Conservation (phyloP, 2,888 invertebrate genomes). For the Tenodera sinensis region DNA sequence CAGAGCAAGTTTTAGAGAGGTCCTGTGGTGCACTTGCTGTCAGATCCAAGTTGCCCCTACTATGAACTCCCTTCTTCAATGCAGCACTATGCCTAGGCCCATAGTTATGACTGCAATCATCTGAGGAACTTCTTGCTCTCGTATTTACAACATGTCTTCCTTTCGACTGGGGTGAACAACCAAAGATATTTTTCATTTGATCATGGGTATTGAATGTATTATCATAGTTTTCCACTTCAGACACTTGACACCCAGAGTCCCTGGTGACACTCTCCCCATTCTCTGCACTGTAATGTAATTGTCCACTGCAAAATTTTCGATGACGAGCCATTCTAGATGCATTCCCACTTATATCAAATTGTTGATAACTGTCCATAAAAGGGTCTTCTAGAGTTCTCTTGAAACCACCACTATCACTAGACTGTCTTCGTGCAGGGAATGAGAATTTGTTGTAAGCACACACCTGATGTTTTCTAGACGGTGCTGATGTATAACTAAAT, state of each 20-base stretch:
- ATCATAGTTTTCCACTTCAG: not conserved
- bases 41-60: not conserved
- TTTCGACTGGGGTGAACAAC: not conserved
- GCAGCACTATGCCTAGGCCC: not conserved
- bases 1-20: not conserved
- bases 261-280: not conserved
- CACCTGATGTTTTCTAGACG: not conserved
- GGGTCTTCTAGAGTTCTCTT: not conserved
- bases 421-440: not conserved
- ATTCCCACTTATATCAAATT: not conserved
- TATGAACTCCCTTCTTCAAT: not conserved
- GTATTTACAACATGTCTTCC: not conserved
- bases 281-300: not conserved
- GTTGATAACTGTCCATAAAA: not conserved
- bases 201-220: not conserved
- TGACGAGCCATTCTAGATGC: not conserved
- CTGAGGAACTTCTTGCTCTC: not conserved
- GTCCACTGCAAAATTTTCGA: not conserved
- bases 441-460: not conserved
- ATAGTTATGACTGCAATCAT: not conserved
- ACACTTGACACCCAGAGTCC: not conserved
- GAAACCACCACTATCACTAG: not conserved
- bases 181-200: not conserved
- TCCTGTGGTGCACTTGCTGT: not conserved
- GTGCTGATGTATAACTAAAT: not conserved